These are phyloP conservation scores for Lates japonicus DNA, from an alignment of 2,797 vertebrate genomes.

Conservation along the genomic window DNA sequence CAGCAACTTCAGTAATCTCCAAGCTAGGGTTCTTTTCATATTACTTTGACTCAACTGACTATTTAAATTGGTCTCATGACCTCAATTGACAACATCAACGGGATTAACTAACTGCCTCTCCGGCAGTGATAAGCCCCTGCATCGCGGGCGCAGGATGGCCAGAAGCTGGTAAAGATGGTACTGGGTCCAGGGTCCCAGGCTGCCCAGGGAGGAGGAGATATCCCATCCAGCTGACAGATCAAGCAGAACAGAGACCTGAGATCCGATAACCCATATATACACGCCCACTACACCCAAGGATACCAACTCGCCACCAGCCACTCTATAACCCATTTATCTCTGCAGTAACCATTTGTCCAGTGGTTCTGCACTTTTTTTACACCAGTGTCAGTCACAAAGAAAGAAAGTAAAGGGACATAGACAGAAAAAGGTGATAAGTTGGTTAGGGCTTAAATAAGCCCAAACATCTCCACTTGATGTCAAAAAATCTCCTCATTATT, in stretches of 20 bases:
- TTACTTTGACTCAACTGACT: neutral
- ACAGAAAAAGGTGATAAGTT: conserved; percentile 5
- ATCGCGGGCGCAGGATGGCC: conserved; percentile 96
- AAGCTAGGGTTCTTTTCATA: too few species aligned
- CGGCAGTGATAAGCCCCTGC: conserved; percentile 89
- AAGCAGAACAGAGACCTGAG: conserved; percentile 76
- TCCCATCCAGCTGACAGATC: conserved; percentile 80
- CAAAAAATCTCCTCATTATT: conserved; percentile 11
- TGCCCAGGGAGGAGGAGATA: conserved; percentile 82
- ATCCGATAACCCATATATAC: conserved; percentile 24
- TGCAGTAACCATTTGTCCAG: neutral
- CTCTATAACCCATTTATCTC: conserved; percentile 3
- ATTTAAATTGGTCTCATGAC: conserved; percentile 17
- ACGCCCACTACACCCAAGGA: conserved; percentile 4
- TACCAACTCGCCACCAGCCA: neutral
- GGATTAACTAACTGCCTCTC: conserved; percentile 43
- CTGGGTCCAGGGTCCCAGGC: conserved; percentile 89
- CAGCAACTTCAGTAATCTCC: neutral
- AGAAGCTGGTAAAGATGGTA: conserved; percentile 94
- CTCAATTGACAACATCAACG: neutral
- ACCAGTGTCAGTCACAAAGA: neutral
- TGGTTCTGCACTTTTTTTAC: neutral
- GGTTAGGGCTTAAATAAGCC: conserved; percentile 17
- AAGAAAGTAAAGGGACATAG: conserved; percentile 10
- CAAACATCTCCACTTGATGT: neutral